Conservation (phyloP, 2,113 vertebrate species). For the Stomatorhinus ivindoensis region DNA sequence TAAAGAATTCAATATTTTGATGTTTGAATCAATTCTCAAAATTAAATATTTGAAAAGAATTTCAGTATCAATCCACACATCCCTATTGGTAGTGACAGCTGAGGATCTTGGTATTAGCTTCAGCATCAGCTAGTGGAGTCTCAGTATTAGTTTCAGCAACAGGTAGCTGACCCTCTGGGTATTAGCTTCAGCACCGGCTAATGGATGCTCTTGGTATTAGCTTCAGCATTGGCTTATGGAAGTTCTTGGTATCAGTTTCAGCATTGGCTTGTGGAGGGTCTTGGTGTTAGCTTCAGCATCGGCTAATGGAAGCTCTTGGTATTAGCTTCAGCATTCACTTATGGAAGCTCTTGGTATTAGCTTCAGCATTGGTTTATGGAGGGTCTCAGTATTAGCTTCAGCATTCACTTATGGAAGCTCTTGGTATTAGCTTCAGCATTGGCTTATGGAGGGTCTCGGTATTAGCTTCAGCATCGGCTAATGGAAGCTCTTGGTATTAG, state of each 20-base stretch:
- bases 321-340: neutral
- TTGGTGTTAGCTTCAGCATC: neutral
- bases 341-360: conserved; percentile 55
- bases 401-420: neutral
- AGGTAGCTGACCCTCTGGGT: too few species aligned
- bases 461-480: conserved; percentile 42
- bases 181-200: neutral
- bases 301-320: neutral
- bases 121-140: too few species aligned
- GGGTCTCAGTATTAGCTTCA: neutral
- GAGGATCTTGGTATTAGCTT: neutral
- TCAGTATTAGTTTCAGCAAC: conserved; percentile 48
- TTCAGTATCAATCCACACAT: neutral
- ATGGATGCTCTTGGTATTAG: neutral
- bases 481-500: neutral
- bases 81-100: neutral
- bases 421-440: neutral
- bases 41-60: neutral
- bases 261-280: neutral
- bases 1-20: neutral
- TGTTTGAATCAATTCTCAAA: neutral
- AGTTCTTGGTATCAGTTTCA: conserved; percentile 49
- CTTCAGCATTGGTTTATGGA: neutral
- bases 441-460: conserved; percentile 19
- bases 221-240: neutral